Base-by-base conservation (phyloP, 2,888 invertebrate species). In the Ctena decussata region DNA sequence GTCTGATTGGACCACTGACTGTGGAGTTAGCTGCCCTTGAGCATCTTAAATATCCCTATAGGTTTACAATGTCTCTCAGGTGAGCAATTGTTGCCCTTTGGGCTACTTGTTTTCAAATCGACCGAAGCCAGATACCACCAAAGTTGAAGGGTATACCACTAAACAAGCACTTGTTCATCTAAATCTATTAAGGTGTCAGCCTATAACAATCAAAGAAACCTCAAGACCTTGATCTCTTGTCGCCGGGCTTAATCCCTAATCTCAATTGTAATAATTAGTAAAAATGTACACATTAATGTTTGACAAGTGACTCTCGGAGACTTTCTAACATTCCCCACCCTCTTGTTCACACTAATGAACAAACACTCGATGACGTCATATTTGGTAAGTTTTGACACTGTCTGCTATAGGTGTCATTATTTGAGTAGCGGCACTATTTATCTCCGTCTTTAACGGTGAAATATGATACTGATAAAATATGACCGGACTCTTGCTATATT, bases 281-380 rank as follows among this genome's bases (percentile, higher is more conserved):
- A 11, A 35, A 65, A 32, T 65, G 65, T 65, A 65, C 65, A 65
- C 65, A 65, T 65, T 35, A 35, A 32, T 65, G 35, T 65, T 35
- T 65, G 65, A 11, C 18, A 65, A 65, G 65, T 65, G 21, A 8
- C 35, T 27, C 3, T 35, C 65, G 12, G 35, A 65, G 32, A 32
- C 24, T 24, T n/a, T 65, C 65, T 30, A n/a, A 24, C 11, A 65
- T 65, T 65, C 65, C 32, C 35, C 11, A 35, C 65, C 65, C 41
- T 15, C 27, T 72, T 46, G 44, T 72, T 72, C 72, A 72, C 39
- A 35, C 46, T 77, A 74, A 53, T 53, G 49, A 65, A 44, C 49
- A 72, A 75, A 76, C 77, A 77, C 80, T 84, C 57, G n/a, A 60
- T 76, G 72, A 80, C 69, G 84, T 77, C 78, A 84, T 80, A 70